Percentiles rank a stretch among this genome's conserved stretches.
phyloP scores from a whole-genome alignment of 1,140 invertebrate genomes.

The Brachionus rotundiformis region DNA sequence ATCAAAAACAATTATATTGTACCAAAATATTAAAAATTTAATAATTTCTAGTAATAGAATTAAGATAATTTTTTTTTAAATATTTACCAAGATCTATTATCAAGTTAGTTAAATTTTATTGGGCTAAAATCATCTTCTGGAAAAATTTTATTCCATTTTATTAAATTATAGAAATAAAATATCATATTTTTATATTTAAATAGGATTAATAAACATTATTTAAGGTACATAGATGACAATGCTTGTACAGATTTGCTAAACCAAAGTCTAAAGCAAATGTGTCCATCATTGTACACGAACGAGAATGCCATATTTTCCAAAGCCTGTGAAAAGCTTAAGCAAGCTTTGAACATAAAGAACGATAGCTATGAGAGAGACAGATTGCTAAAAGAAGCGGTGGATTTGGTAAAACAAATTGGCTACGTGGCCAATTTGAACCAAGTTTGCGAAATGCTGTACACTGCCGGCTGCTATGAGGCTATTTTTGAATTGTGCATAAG shows the following conservation, averaged over 20 bases:
- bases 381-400: conserved; percentile 17
- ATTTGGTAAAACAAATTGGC: conserved; percentile 55
- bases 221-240: conserved; percentile 82
- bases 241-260: conserved; percentile 89
- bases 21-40: too few species aligned
- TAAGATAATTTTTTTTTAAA: too few species aligned
- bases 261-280: conserved; percentile 80
- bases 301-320: conserved; percentile 94
- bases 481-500: conserved; percentile 83
- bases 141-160: background rate
- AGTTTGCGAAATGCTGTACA: conserved; percentile 65
- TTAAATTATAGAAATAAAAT: too few species aligned
- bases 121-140: too few species aligned
- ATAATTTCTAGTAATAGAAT: too few species aligned
- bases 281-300: conserved; percentile 86
- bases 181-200: too few species aligned
- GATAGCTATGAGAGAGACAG: conserved; percentile 33
- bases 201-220: background rate
- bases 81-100: too few species aligned
- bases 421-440: conserved; percentile 76
- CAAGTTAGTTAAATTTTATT: too few species aligned
- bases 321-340: conserved; percentile 54
- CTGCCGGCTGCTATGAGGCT: conserved; percentile 73
- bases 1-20: too few species aligned
- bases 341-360: conserved; percentile 43